Evolutionary conservation across 1,140 invertebrate species (phyloP), one percentile per base, ranked within the genome.

Genomic region (Bombus superbus): DNA sequence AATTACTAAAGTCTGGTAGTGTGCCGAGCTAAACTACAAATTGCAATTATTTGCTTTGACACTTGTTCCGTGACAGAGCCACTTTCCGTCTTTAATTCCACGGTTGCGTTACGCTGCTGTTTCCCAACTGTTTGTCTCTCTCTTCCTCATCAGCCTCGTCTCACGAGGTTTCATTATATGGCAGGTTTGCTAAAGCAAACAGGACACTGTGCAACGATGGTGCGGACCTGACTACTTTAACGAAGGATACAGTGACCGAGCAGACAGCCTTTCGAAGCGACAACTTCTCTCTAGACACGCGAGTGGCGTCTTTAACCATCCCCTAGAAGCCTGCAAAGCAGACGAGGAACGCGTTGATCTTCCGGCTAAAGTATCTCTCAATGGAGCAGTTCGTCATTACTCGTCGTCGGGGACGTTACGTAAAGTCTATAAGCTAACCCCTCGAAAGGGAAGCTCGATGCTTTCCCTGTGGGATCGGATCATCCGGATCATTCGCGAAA

Each of bases 161-260:
- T 93, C 93, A 83, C 77, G 93, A 92, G 93, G 91, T 94, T 94
- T 94, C 94, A 93, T 94, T 94, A 94, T 93, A 94, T 92, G 94
- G 87, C 92, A 94, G 92, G 93, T 93, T 94, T 94, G 87, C 92
- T 91, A 88, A 89, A 85, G 92, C 93, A 94, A 94, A 94, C 93
- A 93, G 90, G 88, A 88, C 91, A 94, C 93, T 92, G 89, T 90
- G 83, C 87, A 86, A 86, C 69, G 86, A 86, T 80, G 86, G 88
- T 85, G 81, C 75, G 3, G 64, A 8, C 25, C 35, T 69, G 85
- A 76, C 79, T 75, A 79, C 86, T 85, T 80, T 89, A 87, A 73
- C 79, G 78, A 22, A 64, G 68, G 66, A 74, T 85, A 79, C 77
- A 72, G 73, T 74, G 53, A 59, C n/a, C 71, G 68, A 38, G 47